Percentiles rank a stretch among this genome's conserved stretches.
phyloP scores from a whole-genome alignment of 1,140 invertebrate species.

The Carposina sasakii region DNA sequence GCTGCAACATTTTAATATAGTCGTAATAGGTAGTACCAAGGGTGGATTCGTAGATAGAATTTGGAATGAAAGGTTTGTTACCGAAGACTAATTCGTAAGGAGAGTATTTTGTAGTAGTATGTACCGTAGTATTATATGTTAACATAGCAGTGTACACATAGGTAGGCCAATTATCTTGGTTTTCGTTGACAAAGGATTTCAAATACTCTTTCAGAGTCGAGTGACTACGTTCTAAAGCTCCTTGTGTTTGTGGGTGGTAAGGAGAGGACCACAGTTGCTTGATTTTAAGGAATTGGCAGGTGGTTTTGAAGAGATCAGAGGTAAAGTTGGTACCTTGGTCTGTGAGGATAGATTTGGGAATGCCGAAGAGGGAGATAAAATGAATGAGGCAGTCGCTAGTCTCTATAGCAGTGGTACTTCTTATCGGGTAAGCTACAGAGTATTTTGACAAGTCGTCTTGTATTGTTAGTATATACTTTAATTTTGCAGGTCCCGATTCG shows the following conservation, averaged over 20 bases:
- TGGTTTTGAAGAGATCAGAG: slow-evolving; percentile 27
- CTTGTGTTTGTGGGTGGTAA: slow-evolving; percentile 26
- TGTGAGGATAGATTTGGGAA: slow-evolving; percentile 31
- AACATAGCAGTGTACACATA: slow-evolving; percentile 27
- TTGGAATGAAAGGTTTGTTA: slow-evolving; percentile 27
- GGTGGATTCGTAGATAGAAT: slow-evolving; percentile 5
- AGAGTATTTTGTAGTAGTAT: slow-evolving; percentile 27
- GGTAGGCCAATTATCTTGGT: slow-evolving; percentile 32
- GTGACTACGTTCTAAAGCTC: slow-evolving; percentile 14
- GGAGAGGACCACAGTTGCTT: slow-evolving; percentile 30
- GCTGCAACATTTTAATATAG: slow-evolving; percentile 8
- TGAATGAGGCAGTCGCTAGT: slow-evolving; percentile 8
- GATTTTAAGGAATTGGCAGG: slow-evolving; percentile 33
- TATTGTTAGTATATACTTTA: slow-evolving; percentile 20
- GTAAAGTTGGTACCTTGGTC: slow-evolving; percentile 40
- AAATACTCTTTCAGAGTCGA: slow-evolving; percentile 33
- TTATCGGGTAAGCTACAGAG: slow-evolving; percentile 8
- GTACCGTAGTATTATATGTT: slow-evolving; percentile 32
- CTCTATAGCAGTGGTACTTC: slow-evolving; percentile 9
- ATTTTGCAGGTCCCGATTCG: slow-evolving; percentile 9
- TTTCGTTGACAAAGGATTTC: slow-evolving; percentile 30
- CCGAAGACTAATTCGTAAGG: slow-evolving; percentile 41
- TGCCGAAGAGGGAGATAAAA: slow-evolving; percentile 20
- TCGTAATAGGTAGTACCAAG: slow-evolving; percentile 8
- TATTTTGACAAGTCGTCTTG: slow-evolving; percentile 21